These are phyloP conservation scores for Orthosia gracilis DNA, from an alignment of 2,888 invertebrate genomes.

Conservation along the genomic window DNA sequence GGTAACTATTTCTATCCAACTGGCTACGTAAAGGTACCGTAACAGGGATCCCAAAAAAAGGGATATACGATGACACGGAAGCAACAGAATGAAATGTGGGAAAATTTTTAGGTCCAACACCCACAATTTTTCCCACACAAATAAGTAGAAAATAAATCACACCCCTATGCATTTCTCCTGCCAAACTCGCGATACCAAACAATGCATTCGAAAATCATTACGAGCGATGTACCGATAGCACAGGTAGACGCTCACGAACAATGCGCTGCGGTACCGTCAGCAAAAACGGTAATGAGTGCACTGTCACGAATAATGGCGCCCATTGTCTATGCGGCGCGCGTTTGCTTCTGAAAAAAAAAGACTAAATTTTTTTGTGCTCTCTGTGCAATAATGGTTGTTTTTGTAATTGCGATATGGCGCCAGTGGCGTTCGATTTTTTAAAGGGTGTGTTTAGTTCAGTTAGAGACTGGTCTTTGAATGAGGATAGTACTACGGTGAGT, in stretches of 20 bases:
- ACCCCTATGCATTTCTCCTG: slow-evolving; percentile 46
- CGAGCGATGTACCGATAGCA: slow-evolving; percentile 78
- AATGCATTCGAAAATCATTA: slow-evolving; percentile 67
- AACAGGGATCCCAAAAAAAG: too few species aligned
- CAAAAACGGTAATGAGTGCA: slow-evolving; percentile 89
- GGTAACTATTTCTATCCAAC: not conserved
- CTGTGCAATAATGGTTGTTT: slow-evolving; percentile 69
- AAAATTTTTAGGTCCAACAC: not conserved
- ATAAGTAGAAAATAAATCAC: slow-evolving; percentile 48
- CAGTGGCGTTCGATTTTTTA: slow-evolving; percentile 56
- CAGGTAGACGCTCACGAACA: slow-evolving; percentile 87
- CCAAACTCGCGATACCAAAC: slow-evolving; percentile 55
- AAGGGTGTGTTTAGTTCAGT: slow-evolving; percentile 17
- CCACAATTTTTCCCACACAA: not conserved
- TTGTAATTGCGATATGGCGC: slow-evolving; percentile 66
- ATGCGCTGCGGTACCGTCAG: slow-evolving; percentile 75
- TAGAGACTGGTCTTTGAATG: not conserved
- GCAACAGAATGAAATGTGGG: slow-evolving; percentile 10
- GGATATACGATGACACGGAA: slow-evolving; percentile 24
- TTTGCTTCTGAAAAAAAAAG: slow-evolving; percentile 75
- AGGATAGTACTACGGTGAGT: not conserved
- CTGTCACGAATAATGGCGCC: slow-evolving; percentile 85
- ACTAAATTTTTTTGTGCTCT: slow-evolving; percentile 69
- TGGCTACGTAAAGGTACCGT: too few species aligned
- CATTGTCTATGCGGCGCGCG: slow-evolving; percentile 86